phyloP scores from a whole-genome alignment of 1,140 invertebrate species.

The Caerostris extrusa region DNA sequence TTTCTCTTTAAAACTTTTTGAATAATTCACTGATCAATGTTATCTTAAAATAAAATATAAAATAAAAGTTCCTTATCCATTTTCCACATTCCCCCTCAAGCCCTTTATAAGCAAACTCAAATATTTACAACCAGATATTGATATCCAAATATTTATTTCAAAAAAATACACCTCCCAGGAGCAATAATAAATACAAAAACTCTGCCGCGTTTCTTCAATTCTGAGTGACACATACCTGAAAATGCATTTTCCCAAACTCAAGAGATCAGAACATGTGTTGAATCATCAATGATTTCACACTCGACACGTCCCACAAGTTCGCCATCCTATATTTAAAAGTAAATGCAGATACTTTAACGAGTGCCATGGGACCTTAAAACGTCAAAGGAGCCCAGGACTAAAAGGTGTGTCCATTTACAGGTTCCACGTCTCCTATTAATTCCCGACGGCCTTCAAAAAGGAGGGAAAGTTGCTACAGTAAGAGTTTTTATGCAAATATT shows the following conservation, averaged over 20 bases:
- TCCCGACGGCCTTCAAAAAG: constrained; percentile 26
- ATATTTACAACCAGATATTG: background rate
- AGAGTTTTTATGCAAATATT: constrained; percentile 61
- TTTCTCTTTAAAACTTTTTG: too few relatives aligned
- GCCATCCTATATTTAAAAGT: constrained; percentile 8
- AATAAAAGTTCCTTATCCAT: too few relatives aligned
- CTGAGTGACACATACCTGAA: background rate
- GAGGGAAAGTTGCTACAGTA: constrained; percentile 26
- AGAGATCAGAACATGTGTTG: background rate
- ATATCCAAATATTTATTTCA: background rate
- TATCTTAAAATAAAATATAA: too few relatives aligned
- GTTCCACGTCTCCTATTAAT: constrained; percentile 13
- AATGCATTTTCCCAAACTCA: background rate
- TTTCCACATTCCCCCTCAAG: too few relatives aligned
- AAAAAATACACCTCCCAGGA: background rate
- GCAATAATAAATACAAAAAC: background rate
- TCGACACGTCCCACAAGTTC: background rate
- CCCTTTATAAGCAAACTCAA: too few relatives aligned
- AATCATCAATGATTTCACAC: background rate
- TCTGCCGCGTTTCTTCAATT: background rate
- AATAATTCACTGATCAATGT: too few relatives aligned
- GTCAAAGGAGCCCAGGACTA: constrained; percentile 19
- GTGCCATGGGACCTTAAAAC: constrained; percentile 4
- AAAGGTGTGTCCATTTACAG: constrained; percentile 53
- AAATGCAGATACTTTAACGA: constrained; percentile 44